These are phyloP conservation scores for Hypocryptadius cinnamomeus DNA, from an alignment of 2,113 vertebrate species.

Conservation along the genomic window DNA sequence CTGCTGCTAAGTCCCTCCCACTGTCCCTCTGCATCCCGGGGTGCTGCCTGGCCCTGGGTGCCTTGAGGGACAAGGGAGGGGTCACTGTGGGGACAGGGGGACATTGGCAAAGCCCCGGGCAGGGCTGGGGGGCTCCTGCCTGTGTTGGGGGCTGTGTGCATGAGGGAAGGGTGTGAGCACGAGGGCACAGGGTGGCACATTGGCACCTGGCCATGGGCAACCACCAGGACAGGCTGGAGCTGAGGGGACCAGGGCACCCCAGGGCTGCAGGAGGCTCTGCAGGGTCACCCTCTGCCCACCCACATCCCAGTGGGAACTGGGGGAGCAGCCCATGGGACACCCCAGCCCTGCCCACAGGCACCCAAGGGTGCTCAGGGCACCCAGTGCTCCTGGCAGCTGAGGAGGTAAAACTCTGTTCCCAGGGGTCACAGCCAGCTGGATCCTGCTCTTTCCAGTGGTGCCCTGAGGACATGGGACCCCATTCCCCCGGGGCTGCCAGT, in stretches of 20 bases:
- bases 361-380: neutral
- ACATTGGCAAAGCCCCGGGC: neutral
- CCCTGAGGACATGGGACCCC: neutral
- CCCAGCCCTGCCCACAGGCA: neutral
- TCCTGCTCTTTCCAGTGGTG: neutral
- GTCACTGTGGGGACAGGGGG: neutral
- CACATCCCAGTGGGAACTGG: fast-evolving
- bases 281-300: neutral
- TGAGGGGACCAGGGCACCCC: too few relatives aligned
- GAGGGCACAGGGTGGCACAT: neutral
- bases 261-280: fast-evolving
- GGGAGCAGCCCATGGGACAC: neutral
- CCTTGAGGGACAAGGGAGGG: too few relatives aligned
- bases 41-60: neutral
- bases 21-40: neutral
- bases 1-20: neutral
- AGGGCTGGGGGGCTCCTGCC: neutral
- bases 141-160: neutral
- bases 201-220: neutral
- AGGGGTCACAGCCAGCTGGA: fast-evolving
- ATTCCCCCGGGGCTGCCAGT: neutral
- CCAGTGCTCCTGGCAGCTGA: neutral
- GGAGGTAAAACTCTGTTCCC: fast-evolving
- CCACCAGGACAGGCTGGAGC: neutral
- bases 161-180: neutral